Conservation (phyloP, 2,888 invertebrate species). For the Drosophila greeni region DNA sequence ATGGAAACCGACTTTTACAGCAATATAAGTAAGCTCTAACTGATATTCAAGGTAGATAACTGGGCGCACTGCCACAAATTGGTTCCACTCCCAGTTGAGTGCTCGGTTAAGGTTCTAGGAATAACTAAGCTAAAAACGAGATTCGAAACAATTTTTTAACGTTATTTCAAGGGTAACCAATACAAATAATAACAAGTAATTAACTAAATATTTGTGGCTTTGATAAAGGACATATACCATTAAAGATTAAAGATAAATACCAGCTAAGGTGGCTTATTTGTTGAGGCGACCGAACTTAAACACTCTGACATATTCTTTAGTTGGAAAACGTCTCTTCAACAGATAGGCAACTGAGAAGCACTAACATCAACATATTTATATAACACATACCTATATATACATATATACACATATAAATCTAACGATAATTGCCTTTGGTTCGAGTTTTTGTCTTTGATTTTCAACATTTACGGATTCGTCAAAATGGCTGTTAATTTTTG, state of each 20-base stretch:
- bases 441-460: slow-evolving; percentile 60
- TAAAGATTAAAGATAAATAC: slow-evolving; percentile 30
- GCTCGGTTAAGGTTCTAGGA: slow-evolving; percentile 34
- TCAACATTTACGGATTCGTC: slow-evolving; percentile 76
- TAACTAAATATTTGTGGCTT: slow-evolving; percentile 45
- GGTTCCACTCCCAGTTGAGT: slow-evolving; percentile 43
- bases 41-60: slow-evolving; percentile 38
- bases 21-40: slow-evolving; percentile 42
- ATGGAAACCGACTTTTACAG: slow-evolving; percentile 47
- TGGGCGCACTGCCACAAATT: slow-evolving; percentile 54
- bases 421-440: slow-evolving; percentile 53
- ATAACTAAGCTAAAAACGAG: slow-evolving; percentile 29
- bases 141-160: slow-evolving; percentile 48
- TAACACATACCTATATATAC: slow-evolving; percentile 36
- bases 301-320: not conserved
- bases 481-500: slow-evolving; percentile 79
- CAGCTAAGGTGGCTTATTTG: slow-evolving; percentile 50
- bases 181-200: slow-evolving; percentile 30
- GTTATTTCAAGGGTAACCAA: slow-evolving; percentile 54
- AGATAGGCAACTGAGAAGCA: slow-evolving; percentile 27
- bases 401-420: slow-evolving; percentile 32
- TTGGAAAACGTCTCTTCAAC: slow-evolving; percentile 9
- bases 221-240: slow-evolving; percentile 41
- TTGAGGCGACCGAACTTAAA: slow-evolving; percentile 39
- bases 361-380: slow-evolving; percentile 41